Evolutionary conservation across 2,113 vertebrate species (phyloP).

Genomic region (Nothocercus julius): DNA sequence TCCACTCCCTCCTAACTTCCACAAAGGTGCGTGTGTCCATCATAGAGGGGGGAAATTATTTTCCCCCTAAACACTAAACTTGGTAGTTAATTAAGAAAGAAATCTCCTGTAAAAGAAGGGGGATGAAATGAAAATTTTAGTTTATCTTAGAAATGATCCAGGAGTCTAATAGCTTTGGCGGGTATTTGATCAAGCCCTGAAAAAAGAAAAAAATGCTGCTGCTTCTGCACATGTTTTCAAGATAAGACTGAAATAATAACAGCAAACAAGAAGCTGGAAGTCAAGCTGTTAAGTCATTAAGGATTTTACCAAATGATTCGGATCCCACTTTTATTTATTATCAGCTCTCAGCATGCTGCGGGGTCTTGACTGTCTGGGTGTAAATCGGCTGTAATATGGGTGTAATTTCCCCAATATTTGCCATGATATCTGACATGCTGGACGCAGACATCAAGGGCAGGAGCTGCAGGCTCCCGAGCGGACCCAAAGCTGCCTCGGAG

Average conservation of each 20-base stretch:
- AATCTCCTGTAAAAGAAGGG: neutral
- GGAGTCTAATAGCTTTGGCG: conserved; percentile 37
- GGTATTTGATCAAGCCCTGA: conserved; percentile 24
- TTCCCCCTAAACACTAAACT: neutral
- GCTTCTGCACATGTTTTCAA: conserved; percentile 44
- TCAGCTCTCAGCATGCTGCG: neutral
- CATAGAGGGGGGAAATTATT: neutral
- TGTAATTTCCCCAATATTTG: conserved; percentile 31
- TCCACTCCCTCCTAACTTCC: neutral
- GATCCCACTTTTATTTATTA: conserved; percentile 21
- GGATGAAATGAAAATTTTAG: conserved; percentile 53
- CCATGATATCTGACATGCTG: neutral
- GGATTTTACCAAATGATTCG: conserved; percentile 55
- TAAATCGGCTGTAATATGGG: conserved; percentile 59
- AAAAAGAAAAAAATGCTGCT: conserved; percentile 31
- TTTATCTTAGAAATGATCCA: conserved; percentile 28
- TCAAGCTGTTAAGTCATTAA: conserved; percentile 60
- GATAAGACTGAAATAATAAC: conserved; percentile 45
- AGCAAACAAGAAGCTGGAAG: conserved; percentile 55
- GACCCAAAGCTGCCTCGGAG: neutral
- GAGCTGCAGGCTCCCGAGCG: neutral
- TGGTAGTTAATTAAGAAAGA: neutral
- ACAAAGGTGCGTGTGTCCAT: neutral
- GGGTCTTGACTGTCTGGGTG: conserved; percentile 16
- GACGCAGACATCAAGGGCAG: neutral